Percentiles rank a stretch among this genome's conserved stretches.
phyloP scores from a whole-genome alignment of 2,797 vertebrate species.

The Hydrophis major region DNA sequence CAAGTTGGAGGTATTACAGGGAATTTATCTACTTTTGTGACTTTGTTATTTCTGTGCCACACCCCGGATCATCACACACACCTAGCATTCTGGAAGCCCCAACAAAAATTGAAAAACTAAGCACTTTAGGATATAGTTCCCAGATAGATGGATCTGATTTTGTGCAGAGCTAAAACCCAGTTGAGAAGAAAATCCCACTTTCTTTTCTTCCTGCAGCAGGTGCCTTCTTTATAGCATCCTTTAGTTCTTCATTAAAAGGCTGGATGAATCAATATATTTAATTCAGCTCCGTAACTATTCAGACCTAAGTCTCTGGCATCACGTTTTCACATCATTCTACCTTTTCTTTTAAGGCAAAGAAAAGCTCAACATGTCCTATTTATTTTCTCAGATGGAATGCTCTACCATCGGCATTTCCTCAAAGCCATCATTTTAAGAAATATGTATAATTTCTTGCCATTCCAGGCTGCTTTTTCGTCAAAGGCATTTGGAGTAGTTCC shows the following conservation, averaged over 20 bases:
- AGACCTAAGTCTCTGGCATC: not conserved
- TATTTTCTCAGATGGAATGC: not conserved
- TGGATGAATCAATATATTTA: not conserved
- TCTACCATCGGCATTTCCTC: not conserved
- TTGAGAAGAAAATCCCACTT: not conserved
- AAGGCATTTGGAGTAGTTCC: not conserved
- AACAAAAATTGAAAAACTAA: not conserved
- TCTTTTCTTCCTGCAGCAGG: not conserved
- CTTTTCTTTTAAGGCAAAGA: not conserved
- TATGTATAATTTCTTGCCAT: not conserved
- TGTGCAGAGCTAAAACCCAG: not conserved
- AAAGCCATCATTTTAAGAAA: not conserved
- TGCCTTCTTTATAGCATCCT: not conserved
- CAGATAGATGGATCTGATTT: not conserved
- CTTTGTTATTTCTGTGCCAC: too few relatives aligned
- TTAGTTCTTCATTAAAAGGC: not conserved
- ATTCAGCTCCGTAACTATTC: not conserved
- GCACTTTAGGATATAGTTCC: not conserved
- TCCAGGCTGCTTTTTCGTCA: not conserved
- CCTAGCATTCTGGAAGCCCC: not conserved
- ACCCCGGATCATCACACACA: not conserved
- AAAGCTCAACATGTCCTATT: not conserved
- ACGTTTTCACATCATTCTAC: not conserved
- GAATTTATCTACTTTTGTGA: too few relatives aligned
- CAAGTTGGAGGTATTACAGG: too few relatives aligned